Conservation (phyloP, 2,888 invertebrate species). For the Cheilosia vernalis region DNA sequence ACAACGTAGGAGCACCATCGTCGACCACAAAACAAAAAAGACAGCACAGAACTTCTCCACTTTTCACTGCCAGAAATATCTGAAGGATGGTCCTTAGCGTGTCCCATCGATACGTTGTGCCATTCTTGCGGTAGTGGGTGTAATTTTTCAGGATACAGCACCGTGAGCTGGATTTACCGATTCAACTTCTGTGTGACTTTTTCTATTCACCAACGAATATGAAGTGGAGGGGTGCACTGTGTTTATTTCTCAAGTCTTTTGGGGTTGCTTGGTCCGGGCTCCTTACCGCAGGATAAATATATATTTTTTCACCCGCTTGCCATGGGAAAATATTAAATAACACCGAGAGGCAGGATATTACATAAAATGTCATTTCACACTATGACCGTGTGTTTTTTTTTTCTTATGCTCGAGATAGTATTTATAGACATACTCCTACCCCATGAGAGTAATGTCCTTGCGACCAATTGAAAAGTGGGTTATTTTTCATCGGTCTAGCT, state of each 20-base stretch:
- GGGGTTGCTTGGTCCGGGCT: conserved; percentile 1
- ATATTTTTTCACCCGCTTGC: background rate
- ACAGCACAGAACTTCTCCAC: conserved; percentile 18
- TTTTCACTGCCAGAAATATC: conserved; percentile 61
- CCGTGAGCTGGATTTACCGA: conserved; percentile 18
- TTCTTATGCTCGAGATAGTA: background rate
- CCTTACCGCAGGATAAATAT: conserved; percentile 23
- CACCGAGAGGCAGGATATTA: conserved; percentile 47
- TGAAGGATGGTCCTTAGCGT: conserved; percentile 49
- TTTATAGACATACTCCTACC: background rate
- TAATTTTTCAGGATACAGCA: background rate
- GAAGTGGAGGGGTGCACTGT: background rate
- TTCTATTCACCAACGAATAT: background rate
- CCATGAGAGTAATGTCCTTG: conserved; percentile 17
- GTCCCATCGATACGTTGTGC: conserved; percentile 26
- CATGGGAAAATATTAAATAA: conserved; percentile 35
- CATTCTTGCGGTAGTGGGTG: background rate
- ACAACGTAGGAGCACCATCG: no score
- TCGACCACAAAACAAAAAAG: conserved; percentile 16
- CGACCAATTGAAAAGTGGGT: conserved; percentile 19
- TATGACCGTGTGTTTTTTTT: conserved; percentile 9
- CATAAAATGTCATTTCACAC: conserved; percentile 44
- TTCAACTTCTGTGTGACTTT: conserved; percentile 56
- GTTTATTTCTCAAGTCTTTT: conserved; percentile 29
- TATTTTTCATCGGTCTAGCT: conserved; percentile 22